Evolutionary conservation across 2,888 invertebrate species (phyloP).

Genomic region (Lycia hirtaria): DNA sequence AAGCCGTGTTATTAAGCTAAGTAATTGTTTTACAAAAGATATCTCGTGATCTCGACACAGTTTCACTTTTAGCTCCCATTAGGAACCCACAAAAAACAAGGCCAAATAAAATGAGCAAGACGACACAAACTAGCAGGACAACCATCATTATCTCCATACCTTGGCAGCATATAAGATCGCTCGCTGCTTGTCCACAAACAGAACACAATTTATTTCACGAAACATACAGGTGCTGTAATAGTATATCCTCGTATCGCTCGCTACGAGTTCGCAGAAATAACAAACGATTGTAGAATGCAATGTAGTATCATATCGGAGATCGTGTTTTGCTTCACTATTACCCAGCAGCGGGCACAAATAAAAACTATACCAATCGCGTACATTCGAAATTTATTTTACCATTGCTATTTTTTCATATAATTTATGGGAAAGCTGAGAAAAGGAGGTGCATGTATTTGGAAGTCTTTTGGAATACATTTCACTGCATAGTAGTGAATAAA

Average conservation of each 20-base stretch:
- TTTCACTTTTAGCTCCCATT: conserved; percentile 33
- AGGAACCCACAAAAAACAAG: conserved; percentile 28
- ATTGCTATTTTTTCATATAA: no score
- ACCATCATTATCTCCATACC: conserved; percentile 66
- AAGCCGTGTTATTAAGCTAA: conserved; percentile 5
- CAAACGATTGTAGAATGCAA: conserved; percentile 3
- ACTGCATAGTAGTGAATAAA: no score
- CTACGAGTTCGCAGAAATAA: background rate
- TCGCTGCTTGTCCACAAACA: conserved; percentile 82
- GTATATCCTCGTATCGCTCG: conserved; percentile 18
- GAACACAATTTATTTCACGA: conserved; percentile 60
- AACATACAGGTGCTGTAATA: conserved; percentile 34
- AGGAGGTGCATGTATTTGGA: no score
- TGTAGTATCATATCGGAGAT: no score
- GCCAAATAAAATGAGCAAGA: conserved; percentile 37
- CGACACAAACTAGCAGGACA: conserved; percentile 41
- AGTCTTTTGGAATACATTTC: no score
- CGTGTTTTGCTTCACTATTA: background rate
- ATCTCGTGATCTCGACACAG: conserved; percentile 20
- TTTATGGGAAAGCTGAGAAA: no score
- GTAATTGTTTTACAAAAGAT: conserved; percentile 9
- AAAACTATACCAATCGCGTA: no score
- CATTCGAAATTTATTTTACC: no score
- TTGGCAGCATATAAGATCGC: conserved; percentile 85
- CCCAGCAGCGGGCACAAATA: no score